Conservation (phyloP, 2,888 invertebrate species). For the Fragum sueziense region DNA sequence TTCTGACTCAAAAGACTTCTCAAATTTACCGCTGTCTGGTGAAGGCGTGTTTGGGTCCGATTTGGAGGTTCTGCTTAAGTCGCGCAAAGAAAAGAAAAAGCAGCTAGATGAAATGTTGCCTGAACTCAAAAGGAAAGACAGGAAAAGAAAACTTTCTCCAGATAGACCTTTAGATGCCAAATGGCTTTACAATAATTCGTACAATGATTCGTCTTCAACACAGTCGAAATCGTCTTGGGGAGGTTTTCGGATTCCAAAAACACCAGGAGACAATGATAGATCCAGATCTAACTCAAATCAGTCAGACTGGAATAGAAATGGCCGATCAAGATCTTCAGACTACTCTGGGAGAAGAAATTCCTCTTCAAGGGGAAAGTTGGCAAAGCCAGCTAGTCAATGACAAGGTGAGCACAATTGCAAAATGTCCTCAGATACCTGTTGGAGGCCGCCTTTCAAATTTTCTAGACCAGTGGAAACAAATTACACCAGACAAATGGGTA, state of each 20-base stretch:
- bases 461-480: conserved; percentile 7
- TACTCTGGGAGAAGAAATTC: neutral
- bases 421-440: conserved; percentile 23
- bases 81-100: conserved; percentile 26
- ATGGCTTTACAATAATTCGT: neutral
- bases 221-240: neutral
- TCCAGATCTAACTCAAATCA: neutral
- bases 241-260: conserved; percentile 36
- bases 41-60: conserved; percentile 25
- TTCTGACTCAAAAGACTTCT: neutral
- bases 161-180: neutral
- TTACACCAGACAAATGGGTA: conserved; percentile 31
- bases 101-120: conserved; percentile 25
- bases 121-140: conserved; percentile 8
- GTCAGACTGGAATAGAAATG: neutral
- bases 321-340: neutral
- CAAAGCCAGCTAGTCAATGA: conserved; percentile 20
- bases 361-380: neutral
- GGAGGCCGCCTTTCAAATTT: conserved; percentile 22
- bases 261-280: neutral
- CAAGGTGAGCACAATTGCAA: conserved; percentile 31
- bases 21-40: conserved; percentile 9
- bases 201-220: neutral
- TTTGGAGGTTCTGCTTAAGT: conserved; percentile 16
- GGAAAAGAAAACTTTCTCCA: conserved; percentile 22